Evolutionary conservation across 2,113 vertebrate genomes (phyloP).

Genomic region (Cochlearius cochlearius): DNA sequence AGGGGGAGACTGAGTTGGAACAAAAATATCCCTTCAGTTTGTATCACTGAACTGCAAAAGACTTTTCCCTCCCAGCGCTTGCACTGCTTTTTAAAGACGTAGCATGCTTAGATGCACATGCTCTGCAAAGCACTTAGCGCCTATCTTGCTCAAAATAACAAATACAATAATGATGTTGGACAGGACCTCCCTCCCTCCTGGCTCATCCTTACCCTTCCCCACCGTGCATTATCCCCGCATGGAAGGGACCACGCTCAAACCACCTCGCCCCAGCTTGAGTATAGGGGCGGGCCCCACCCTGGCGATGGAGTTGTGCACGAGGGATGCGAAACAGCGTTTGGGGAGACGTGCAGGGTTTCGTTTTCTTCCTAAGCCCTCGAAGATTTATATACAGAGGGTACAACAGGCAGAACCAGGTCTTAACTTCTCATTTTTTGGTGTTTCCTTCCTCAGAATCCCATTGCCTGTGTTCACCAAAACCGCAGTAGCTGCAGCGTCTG

Average conservation of each 20-base stretch:
- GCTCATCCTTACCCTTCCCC: background rate
- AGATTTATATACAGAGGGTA: background rate
- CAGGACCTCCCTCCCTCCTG: background rate
- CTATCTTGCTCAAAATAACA: background rate
- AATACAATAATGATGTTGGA: background rate
- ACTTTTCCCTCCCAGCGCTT: background rate
- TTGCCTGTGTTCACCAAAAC: fast-evolving
- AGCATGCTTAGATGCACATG: fast-evolving
- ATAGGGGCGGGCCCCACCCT: background rate
- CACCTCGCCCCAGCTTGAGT: background rate
- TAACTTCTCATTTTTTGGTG: fast-evolving
- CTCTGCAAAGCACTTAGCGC: background rate
- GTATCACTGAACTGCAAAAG: constrained; percentile 2
- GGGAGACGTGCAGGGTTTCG: fast-evolving
- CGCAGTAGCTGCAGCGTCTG: background rate
- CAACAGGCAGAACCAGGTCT: background rate
- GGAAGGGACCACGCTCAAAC: background rate
- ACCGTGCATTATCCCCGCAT: fast-evolving
- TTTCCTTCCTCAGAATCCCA: background rate
- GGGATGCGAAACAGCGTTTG: fast-evolving
- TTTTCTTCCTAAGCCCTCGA: background rate
- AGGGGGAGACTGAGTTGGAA: background rate
- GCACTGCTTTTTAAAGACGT: background rate
- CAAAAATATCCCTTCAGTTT: constrained; percentile 1
- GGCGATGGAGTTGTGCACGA: background rate